phyloP scores from a whole-genome alignment of 1,140 invertebrate genomes.

The Monochamus saltuarius region DNA sequence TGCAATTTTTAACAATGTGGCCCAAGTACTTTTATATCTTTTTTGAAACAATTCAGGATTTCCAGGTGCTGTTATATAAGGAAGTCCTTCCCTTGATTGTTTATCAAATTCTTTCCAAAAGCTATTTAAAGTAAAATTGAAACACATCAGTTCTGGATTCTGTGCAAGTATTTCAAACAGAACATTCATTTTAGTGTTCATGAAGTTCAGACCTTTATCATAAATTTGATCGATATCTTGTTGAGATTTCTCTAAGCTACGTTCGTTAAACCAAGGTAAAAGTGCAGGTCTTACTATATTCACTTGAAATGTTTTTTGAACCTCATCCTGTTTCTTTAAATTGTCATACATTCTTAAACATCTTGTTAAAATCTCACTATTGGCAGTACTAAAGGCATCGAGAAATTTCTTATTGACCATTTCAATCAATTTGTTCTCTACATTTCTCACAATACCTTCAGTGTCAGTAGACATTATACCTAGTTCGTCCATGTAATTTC shows the following conservation, averaged over 20 bases:
- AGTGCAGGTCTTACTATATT: constrained; percentile 73
- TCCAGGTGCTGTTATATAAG: constrained; percentile 85
- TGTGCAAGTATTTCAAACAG: constrained; percentile 62
- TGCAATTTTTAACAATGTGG: constrained; percentile 79
- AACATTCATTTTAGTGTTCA: constrained; percentile 65
- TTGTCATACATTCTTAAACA: constrained; percentile 68
- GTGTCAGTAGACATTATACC: constrained; percentile 54
- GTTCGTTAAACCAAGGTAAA: constrained; percentile 73
- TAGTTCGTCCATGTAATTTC: constrained; percentile 64
- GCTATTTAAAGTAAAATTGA: constrained; percentile 84
- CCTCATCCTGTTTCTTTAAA: constrained; percentile 67
- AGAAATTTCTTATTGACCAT: constrained; percentile 64
- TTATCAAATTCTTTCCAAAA: constrained; percentile 86
- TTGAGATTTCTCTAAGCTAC: constrained; percentile 62
- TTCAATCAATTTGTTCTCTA: constrained; percentile 59
- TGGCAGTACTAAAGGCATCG: constrained; percentile 58
- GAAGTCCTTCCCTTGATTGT: constrained; percentile 72
- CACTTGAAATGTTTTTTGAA: constrained; percentile 70
- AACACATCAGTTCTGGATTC: constrained; percentile 59
- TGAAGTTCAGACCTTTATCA: constrained; percentile 69
- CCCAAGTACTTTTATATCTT: constrained; percentile 76
- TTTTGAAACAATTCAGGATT: constrained; percentile 86
- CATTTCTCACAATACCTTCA: constrained; percentile 51
- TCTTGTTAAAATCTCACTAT: constrained; percentile 59
- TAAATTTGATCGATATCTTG: constrained; percentile 75